Conservation (phyloP, 2,113 vertebrate species). For the Colaptes auratus region DNA sequence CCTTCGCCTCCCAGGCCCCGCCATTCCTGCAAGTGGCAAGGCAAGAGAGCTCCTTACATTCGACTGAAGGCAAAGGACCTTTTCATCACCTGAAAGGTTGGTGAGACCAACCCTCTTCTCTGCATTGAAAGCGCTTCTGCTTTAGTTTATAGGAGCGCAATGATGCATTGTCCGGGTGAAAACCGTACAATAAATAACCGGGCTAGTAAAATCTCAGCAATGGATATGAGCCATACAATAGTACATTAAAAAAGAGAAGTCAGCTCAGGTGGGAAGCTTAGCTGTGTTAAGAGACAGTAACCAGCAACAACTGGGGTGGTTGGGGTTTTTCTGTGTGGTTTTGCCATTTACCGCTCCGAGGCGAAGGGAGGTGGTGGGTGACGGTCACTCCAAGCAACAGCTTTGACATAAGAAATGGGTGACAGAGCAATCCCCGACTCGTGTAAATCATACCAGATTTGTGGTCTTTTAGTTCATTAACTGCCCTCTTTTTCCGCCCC, state of each 20-base stretch:
- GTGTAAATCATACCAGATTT: background rate
- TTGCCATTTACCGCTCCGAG: background rate
- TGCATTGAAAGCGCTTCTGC: slow-evolving; percentile 22
- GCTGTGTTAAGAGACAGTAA: slow-evolving; percentile 42
- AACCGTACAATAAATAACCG: slow-evolving; percentile 68
- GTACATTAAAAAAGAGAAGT: slow-evolving; percentile 9
- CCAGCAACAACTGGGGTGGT: background rate
- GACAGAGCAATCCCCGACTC: slow-evolving; percentile 24
- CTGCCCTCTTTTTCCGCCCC: background rate
- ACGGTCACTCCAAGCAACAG: background rate
- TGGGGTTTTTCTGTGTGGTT: background rate
- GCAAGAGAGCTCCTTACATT: slow-evolving; percentile 64
- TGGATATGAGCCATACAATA: slow-evolving; percentile 52
- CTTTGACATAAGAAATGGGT: slow-evolving; percentile 13
- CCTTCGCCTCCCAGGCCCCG: slow-evolving; percentile 40
- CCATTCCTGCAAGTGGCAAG: slow-evolving; percentile 27
- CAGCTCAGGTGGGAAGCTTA: slow-evolving; percentile 44
- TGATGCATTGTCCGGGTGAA: slow-evolving; percentile 44
- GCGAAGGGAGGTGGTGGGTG: background rate
- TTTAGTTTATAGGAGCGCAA: slow-evolving; percentile 38
- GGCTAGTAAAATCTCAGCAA: slow-evolving; percentile 72
- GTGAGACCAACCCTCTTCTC: slow-evolving; percentile 27
- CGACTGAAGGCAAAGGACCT: slow-evolving; percentile 49
- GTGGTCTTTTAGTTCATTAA: slow-evolving; percentile 40
- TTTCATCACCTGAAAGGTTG: slow-evolving; percentile 20